Conservation (phyloP, 1,140 invertebrate species). For the Aphis gossypii region DNA sequence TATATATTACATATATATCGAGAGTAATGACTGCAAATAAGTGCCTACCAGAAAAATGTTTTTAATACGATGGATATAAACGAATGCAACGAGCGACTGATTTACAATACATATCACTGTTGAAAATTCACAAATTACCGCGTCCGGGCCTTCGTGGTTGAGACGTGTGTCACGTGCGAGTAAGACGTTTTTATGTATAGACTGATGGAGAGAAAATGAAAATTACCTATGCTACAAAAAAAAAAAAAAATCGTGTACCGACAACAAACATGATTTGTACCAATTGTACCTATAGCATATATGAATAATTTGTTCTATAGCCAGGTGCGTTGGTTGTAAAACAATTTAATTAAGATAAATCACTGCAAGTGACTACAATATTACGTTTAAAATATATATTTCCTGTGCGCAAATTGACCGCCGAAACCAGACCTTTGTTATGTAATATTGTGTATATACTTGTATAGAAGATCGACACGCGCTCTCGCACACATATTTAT, state of each 20-base stretch:
- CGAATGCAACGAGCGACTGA: too few relatives aligned
- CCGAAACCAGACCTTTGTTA: not conserved
- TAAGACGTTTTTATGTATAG: not conserved
- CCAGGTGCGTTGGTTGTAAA: not conserved
- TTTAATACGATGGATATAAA: too few relatives aligned
- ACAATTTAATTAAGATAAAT: constrained; percentile 54
- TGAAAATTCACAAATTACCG: not conserved
- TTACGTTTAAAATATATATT: not conserved
- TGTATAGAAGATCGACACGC: not conserved
- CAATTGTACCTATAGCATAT: too few relatives aligned
- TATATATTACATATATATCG: too few relatives aligned
- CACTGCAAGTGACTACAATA: not conserved
- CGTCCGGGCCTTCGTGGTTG: not conserved
- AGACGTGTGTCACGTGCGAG: not conserved
- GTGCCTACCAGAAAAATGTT: too few relatives aligned
- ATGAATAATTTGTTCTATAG: not conserved
- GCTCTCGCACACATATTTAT: not conserved
- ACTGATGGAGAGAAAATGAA: not conserved
- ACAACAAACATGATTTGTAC: not conserved
- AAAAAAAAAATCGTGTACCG: not conserved
- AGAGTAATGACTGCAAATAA: too few relatives aligned
- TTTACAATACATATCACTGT: too few relatives aligned
- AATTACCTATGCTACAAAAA: not conserved
- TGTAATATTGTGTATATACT: not conserved
- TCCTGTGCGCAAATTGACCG: not conserved